Percentiles rank a stretch among this genome's conserved stretches.
phyloP scores from a whole-genome alignment of 2,113 vertebrate genomes.

The Vicugna pacos region DNA sequence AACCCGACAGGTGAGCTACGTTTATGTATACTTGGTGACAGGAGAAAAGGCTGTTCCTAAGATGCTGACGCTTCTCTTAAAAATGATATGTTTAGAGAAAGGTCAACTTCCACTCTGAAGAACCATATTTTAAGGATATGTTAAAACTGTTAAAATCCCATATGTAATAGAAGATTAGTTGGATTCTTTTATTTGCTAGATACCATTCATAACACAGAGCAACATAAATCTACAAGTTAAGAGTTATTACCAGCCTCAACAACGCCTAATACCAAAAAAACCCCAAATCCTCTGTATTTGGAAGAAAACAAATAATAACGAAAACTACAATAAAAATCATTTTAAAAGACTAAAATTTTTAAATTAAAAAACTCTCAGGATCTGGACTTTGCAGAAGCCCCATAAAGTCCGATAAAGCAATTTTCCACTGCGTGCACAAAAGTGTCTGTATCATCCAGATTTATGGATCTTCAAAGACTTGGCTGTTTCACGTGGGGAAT shows the following conservation, averaged over 20 bases:
- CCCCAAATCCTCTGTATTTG: not conserved
- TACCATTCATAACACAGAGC: not conserved
- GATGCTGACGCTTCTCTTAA: not conserved
- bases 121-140: not conserved
- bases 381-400: not conserved
- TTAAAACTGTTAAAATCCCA: not conserved
- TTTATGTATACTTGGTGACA: not conserved
- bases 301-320: not conserved
- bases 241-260: not conserved
- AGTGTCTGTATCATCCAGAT: not conserved
- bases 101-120: not conserved
- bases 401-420: not conserved
- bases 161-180: not conserved
- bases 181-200: not conserved
- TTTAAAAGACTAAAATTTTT: not conserved
- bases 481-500: slow-evolving; percentile 41
- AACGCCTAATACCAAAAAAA: not conserved
- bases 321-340: not conserved
- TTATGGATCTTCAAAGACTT: slow-evolving; percentile 37
- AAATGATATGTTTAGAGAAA: not conserved
- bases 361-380: not conserved
- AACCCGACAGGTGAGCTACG: not conserved
- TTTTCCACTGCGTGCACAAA: not conserved
- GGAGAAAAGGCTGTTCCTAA: not conserved
- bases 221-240: not conserved